phyloP scores from a whole-genome alignment of 2,113 vertebrate genomes.

The Misgurnus anguillicaudatus region DNA sequence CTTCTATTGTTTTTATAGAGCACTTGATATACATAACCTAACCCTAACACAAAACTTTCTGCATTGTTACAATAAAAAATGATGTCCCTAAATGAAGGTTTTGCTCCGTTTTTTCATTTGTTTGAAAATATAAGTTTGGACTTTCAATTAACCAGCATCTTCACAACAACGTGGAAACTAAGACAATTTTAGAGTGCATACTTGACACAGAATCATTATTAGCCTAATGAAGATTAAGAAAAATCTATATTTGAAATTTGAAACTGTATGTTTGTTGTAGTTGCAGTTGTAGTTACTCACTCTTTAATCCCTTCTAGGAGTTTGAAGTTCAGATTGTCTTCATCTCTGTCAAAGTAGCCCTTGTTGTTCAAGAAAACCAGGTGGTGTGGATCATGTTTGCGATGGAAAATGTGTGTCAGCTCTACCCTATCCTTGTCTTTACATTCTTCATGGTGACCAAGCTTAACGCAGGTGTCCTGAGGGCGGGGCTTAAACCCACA shows the following conservation, averaged over 20 bases:
- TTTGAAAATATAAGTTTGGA: no score
- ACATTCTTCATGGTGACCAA: slow-evolving; percentile 75
- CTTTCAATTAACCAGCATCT: no score
- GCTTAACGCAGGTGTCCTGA: slow-evolving; percentile 81
- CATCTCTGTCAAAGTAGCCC: slow-evolving; percentile 91
- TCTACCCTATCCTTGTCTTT: slow-evolving; percentile 69
- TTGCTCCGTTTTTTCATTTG: no score
- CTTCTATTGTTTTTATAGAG: no score
- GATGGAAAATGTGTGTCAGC: slow-evolving; percentile 82
- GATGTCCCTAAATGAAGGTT: no score
- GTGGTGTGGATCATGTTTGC: slow-evolving; percentile 76
- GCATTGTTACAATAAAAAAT: no score
- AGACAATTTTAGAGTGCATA: no score
- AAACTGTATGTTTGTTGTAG: background rate
- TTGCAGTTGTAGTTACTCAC: slow-evolving; percentile 74
- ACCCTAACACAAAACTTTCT: no score
- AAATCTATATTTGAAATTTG: background rate
- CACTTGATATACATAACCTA: background rate
- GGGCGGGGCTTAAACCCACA: slow-evolving; percentile 92
- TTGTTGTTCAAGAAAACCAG: slow-evolving; percentile 89
- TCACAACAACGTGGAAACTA: no score
- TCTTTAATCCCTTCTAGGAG: slow-evolving; percentile 91
- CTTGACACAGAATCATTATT: background rate
- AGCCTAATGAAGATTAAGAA: background rate
- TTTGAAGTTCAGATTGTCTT: slow-evolving; percentile 94